phyloP scores from a whole-genome alignment of 2,113 vertebrate species.

The Polypterus senegalus region DNA sequence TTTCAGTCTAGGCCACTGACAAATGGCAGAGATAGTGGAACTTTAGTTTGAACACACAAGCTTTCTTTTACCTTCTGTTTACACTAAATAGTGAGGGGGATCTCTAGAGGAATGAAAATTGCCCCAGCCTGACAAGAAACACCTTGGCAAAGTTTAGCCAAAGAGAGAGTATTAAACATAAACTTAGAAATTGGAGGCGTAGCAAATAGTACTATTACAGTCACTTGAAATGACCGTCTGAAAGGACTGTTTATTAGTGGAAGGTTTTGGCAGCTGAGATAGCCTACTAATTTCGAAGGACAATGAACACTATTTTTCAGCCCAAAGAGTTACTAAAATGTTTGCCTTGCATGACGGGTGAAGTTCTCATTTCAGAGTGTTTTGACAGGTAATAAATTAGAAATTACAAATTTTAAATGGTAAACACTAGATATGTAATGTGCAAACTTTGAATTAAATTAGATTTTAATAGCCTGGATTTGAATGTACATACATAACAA shows the following conservation, averaged over 20 bases:
- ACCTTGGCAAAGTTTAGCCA: slow-evolving; percentile 5
- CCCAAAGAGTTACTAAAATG: too few species aligned
- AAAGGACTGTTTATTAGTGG: slow-evolving; percentile 1
- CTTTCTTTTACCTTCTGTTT: slow-evolving; percentile 6
- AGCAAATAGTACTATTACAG: slow-evolving; percentile 1
- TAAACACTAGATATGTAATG: too few species aligned
- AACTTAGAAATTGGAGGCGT: background rate
- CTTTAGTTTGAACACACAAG: slow-evolving; percentile 2
- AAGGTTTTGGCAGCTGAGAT: background rate
- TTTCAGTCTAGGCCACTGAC: slow-evolving; percentile 5
- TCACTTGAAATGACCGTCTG: background rate
- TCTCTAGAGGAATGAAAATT: slow-evolving; percentile 9
- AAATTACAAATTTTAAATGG: too few species aligned
- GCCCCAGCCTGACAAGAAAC: slow-evolving; percentile 8
- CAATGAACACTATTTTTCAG: too few species aligned
- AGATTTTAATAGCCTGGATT: too few species aligned
- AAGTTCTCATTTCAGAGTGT: too few species aligned
- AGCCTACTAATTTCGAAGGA: too few species aligned
- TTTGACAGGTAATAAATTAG: too few species aligned
- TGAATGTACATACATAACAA: too few species aligned
- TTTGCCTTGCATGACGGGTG: too few species aligned
- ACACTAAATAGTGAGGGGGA: slow-evolving; percentile 2
- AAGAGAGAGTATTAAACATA: background rate
- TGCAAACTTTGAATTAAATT: too few species aligned
- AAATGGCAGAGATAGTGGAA: slow-evolving; percentile 12